These are phyloP conservation scores for Aspidapion aeneum DNA, from an alignment of 2,888 invertebrate species.

Conservation along the genomic window DNA sequence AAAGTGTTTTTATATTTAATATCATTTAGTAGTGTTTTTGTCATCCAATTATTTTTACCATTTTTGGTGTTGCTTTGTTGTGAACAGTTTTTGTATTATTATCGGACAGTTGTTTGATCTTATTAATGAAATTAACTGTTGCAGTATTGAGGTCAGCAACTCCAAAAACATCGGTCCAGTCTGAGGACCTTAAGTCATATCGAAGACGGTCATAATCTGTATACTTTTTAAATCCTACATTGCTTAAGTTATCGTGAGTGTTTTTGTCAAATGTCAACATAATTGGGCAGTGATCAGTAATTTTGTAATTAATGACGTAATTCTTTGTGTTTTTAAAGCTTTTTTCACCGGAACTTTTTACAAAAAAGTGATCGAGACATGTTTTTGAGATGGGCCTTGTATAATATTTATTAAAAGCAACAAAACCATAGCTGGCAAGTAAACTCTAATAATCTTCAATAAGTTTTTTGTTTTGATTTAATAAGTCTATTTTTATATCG, in stretches of 20 bases:
- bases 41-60: conserved; percentile 4
- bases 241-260: too few relatives aligned
- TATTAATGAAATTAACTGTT: background rate
- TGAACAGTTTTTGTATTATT: background rate
- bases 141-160: background rate
- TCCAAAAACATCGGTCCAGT: background rate
- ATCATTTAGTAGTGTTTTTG: background rate
- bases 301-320: too few relatives aligned
- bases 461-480: background rate
- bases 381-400: background rate
- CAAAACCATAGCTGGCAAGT: background rate
- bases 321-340: too few relatives aligned
- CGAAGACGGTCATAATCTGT: background rate
- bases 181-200: background rate
- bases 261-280: too few relatives aligned
- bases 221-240: background rate
- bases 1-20: background rate
- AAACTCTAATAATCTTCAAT: background rate
- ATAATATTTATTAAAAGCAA: background rate
- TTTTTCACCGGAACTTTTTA: background rate
- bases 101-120: background rate
- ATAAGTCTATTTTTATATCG: background rate
- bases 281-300: too few relatives aligned
- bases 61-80: background rate
- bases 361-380: conserved; percentile 1